Base-by-base conservation (phyloP, 2,888 invertebrate genomes). In the Argyra leucocephala region DNA sequence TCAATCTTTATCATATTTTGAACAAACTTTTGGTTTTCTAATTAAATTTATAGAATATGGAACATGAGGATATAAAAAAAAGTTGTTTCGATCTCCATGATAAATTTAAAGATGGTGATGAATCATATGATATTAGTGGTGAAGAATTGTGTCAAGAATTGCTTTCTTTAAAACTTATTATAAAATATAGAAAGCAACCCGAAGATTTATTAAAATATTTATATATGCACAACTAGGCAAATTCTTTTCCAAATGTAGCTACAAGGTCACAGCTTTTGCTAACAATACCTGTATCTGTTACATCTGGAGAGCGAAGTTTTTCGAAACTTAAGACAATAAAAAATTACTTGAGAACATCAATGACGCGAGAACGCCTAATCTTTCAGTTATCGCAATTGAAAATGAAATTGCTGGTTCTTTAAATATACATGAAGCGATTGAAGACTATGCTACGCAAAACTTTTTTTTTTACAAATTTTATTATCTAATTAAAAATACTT, bases 251-350 rank as follows among this genome's bases (percentile, higher is more conserved):
- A 36, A 62, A 62, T 37, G 7, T 9, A 10, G 37, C 31, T 22
- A 62, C 31, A 22, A n/a, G 31, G 10, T 18, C 37, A 21, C 37
- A 37, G 37, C 26, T 62, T 62, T 62, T 62, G 23, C 22, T 48
- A 48, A 62, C 62, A 37, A n/a, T 62, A 62, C 62, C 62, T 23
- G 23, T 62, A 22, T 31, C 62, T 22, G 62, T 62, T 31, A 37
- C 62, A 22, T 37, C 62, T 48, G 62, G 62, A 37, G 62, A 62
- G 31, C 62, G 62, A 22, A 62, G 62, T 23, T 62, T 62, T 62
- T 62, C 62, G 9, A 62, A 37, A 62, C 23, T 62, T 31, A 62
- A 62, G 22, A 37, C 31, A 48, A 62, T 62, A n/a, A 62, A 62
- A 36, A 62, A 62, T 62, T 62, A 62, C 31, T 23, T 62, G 36